phyloP scores from a whole-genome alignment of 2,888 invertebrate genomes.

The Mimachlamys varia region DNA sequence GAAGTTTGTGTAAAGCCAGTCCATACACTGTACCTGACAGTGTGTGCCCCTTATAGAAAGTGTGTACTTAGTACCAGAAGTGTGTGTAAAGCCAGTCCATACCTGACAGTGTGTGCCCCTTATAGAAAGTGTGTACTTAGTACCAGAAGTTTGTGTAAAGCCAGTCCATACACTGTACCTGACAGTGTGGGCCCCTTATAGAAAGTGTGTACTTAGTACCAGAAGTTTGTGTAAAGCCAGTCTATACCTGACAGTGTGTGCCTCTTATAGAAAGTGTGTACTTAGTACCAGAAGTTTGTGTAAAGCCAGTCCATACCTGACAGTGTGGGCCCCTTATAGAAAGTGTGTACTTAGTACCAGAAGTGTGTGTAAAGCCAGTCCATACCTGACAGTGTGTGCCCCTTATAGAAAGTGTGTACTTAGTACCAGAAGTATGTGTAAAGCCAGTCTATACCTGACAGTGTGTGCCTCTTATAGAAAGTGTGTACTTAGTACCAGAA shows the following conservation, averaged over 20 bases:
- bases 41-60: neutral
- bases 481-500: too few species aligned
- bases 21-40: neutral
- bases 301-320: conserved; percentile 3
- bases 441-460: neutral
- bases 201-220: too few species aligned
- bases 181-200: neutral
- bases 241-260: neutral
- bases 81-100: neutral
- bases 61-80: too few species aligned
- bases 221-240: neutral
- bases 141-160: neutral
- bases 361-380: neutral
- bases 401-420: neutral
- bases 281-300: too few species aligned
- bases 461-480: neutral
- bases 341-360: too few species aligned
- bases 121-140: too few species aligned
- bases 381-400: neutral
- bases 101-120: neutral
- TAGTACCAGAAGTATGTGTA: too few species aligned
- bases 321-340: neutral
- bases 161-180: conserved; percentile 15
- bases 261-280: neutral
- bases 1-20: neutral